phyloP scores from a whole-genome alignment of 1,140 invertebrate genomes.

The Polypedilum vanderplanki region DNA sequence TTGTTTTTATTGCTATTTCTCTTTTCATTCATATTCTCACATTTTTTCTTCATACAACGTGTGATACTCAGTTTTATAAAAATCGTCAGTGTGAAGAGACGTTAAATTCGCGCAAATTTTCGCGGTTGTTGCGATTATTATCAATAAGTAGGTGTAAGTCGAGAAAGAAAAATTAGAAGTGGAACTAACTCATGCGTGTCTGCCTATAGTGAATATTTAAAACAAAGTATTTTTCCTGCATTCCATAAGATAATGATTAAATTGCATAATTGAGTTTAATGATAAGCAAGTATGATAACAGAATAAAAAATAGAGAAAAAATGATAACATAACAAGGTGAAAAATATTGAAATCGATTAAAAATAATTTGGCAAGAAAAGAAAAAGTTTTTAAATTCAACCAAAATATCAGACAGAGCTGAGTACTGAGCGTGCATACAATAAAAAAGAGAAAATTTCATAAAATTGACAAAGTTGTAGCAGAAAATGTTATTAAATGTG shows the following conservation, averaged over 20 bases:
- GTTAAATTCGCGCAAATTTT: constrained; percentile 24
- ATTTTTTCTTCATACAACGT: background rate
- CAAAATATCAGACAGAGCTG: background rate
- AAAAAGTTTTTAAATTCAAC: background rate
- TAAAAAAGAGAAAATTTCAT: constrained; percentile 19
- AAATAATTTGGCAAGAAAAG: background rate
- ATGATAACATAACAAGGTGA: background rate
- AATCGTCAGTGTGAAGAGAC: constrained; percentile 25
- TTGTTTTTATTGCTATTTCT: constrained; percentile 14
- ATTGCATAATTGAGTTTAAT: background rate
- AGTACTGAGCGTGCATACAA: background rate
- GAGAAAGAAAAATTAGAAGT: background rate
- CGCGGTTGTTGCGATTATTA: constrained; percentile 7
- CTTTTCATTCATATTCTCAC: background rate
- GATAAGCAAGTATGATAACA: background rate
- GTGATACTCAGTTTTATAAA: constrained; percentile 10
- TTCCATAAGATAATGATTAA: background rate
- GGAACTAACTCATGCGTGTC: background rate
- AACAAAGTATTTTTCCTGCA: background rate
- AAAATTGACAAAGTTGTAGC: background rate
- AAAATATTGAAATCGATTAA: background rate
- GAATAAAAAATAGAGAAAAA: background rate
- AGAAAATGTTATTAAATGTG: constrained; percentile 19
- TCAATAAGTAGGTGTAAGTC: background rate
- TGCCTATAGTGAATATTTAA: too few species aligned